Percentiles rank a stretch among this genome's conserved stretches.
These are phyloP conservation scores for Platichthys stellatus DNA, from an alignment of 2,113 vertebrate species.

Conservation along the genomic window DNA sequence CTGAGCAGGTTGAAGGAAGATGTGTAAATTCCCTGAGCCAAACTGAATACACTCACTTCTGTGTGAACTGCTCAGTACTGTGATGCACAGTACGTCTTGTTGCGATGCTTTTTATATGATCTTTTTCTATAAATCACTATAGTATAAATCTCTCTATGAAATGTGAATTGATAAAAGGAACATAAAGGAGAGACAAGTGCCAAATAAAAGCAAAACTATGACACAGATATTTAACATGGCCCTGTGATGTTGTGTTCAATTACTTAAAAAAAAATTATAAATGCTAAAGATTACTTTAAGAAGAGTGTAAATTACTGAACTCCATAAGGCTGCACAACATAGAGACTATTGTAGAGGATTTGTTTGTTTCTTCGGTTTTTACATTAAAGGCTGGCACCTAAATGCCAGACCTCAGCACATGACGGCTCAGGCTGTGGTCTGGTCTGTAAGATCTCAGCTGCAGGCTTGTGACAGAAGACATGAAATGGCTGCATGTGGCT, in stretches of 20 bases:
- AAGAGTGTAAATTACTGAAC: conserved; percentile 1
- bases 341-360: background rate
- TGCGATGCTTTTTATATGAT: too few species aligned
- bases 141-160: too few species aligned
- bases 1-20: background rate
- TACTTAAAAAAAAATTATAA: too few species aligned
- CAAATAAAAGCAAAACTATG: too few species aligned
- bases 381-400: background rate
- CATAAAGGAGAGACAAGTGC: too few species aligned
- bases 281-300: too few species aligned
- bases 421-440: conserved; percentile 10
- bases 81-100: too few species aligned
- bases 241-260: too few species aligned
- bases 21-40: background rate
- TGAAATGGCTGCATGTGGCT: conserved; percentile 19
- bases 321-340: background rate
- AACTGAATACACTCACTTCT: background rate
- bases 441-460: conserved; percentile 15
- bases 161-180: too few species aligned
- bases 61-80: background rate
- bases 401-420: background rate
- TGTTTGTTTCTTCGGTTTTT: conserved; percentile 4
- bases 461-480: conserved; percentile 30
- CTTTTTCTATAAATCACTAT: too few species aligned
- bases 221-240: too few species aligned